Conservation (phyloP, 2,113 vertebrate genomes). For the Calidris pygmaea region DNA sequence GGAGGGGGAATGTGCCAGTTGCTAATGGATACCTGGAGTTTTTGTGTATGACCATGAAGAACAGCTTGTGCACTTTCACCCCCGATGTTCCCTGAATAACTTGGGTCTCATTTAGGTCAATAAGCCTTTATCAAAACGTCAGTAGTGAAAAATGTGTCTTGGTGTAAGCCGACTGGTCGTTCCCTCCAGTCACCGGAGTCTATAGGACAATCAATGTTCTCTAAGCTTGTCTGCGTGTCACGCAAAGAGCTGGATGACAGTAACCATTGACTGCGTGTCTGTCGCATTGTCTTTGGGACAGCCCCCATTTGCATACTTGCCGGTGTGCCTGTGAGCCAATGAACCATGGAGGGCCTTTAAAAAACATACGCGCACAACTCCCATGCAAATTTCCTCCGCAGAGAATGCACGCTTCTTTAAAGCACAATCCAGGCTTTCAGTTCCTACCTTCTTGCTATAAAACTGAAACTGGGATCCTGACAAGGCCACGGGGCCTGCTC, state of each 20-base stretch:
- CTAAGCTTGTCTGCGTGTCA: constrained; percentile 71
- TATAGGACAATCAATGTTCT: constrained; percentile 68
- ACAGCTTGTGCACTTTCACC: constrained; percentile 77
- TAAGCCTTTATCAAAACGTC: constrained; percentile 75
- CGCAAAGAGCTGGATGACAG: constrained; percentile 61
- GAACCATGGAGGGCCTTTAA: constrained; percentile 35
- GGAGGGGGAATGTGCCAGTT: constrained; percentile 68
- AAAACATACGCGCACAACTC: background rate
- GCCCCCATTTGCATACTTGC: constrained; percentile 62
- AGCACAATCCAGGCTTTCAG: constrained; percentile 25
- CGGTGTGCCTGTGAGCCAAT: constrained; percentile 39
- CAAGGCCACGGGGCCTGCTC: background rate
- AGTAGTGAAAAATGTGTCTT: constrained; percentile 76
- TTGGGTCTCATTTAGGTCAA: constrained; percentile 74
- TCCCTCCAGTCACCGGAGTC: constrained; percentile 60
- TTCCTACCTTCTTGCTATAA: background rate
- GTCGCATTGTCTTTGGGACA: constrained; percentile 57
- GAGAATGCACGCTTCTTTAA: background rate
- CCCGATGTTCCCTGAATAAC: constrained; percentile 70
- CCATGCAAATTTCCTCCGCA: background rate
- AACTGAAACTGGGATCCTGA: background rate
- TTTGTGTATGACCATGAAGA: constrained; percentile 73
- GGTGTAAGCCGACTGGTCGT: constrained; percentile 71
- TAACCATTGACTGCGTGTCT: constrained; percentile 70
- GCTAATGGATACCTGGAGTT: constrained; percentile 72